Conservation (phyloP, 2,113 vertebrate species). For the Macrotus californicus region DNA sequence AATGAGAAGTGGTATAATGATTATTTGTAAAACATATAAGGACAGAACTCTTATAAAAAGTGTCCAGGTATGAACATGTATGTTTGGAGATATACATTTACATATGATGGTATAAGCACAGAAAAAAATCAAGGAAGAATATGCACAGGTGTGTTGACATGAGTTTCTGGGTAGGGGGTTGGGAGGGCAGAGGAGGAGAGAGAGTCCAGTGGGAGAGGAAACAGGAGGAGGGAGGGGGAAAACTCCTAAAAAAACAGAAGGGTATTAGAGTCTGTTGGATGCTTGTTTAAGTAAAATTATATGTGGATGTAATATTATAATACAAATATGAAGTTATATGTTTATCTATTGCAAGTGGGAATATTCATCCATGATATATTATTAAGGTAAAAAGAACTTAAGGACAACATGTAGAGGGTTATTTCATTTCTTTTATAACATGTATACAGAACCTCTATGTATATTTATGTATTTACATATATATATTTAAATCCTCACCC, state of each 20-base stretch:
- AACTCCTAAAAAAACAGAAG: not conserved
- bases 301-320: not conserved
- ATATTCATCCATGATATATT: not conserved
- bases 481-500: not conserved
- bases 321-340: not conserved
- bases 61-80: not conserved
- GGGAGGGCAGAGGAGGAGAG: too few species aligned
- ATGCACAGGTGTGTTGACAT: fast-evolving
- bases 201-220: not conserved
- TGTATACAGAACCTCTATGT: not conserved
- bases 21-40: not conserved
- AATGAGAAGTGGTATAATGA: not conserved
- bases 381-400: not conserved
- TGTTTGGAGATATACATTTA: not conserved
- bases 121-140: not conserved
- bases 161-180: not conserved
- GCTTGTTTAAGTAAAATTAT: not conserved
- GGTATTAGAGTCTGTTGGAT: not conserved
- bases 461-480: not conserved
- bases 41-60: not conserved
- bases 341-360: not conserved
- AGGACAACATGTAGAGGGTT: not conserved
- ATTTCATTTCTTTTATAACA: not conserved
- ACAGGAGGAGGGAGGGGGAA: not conserved
- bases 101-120: not conserved